Evolutionary conservation across 2,797 vertebrate species (phyloP).

Genomic region (Zalophus californianus): DNA sequence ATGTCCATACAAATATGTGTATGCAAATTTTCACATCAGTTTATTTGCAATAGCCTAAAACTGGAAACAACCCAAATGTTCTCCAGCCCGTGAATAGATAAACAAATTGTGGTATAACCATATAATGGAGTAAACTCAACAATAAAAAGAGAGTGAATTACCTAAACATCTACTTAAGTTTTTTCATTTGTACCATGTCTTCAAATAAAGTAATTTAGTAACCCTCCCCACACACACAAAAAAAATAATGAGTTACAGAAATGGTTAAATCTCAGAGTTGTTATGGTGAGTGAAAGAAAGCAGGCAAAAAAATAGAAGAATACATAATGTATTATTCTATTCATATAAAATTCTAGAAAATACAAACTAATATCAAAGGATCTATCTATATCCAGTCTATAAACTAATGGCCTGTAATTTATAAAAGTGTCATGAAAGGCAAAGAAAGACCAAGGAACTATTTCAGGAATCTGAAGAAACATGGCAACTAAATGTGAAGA

Average conservation of each 20-base stretch:
- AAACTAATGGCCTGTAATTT: neutral
- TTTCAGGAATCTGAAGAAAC: neutral
- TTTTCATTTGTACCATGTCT: neutral
- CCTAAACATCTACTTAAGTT: neutral
- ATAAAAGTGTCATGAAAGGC: neutral
- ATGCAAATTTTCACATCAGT: neutral
- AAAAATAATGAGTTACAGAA: neutral
- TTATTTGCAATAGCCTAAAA: neutral
- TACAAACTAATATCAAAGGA: neutral
- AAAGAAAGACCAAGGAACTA: neutral
- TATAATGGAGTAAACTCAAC: neutral
- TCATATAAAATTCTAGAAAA: slow-evolving; percentile 10
- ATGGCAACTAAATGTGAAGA: neutral
- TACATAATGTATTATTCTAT: neutral
- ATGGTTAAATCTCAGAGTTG: neutral
- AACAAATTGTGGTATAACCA: neutral
- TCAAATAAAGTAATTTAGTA: neutral
- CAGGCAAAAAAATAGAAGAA: neutral
- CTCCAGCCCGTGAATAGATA: neutral
- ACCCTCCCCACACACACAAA: neutral
- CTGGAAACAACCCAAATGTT: neutral
- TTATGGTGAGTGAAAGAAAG: neutral
- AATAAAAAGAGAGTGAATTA: neutral
- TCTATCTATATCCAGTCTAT: neutral
- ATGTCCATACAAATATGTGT: neutral